These are phyloP conservation scores for Varanus komodoensis DNA, from an alignment of 2,113 vertebrate genomes.

Conservation along the genomic window DNA sequence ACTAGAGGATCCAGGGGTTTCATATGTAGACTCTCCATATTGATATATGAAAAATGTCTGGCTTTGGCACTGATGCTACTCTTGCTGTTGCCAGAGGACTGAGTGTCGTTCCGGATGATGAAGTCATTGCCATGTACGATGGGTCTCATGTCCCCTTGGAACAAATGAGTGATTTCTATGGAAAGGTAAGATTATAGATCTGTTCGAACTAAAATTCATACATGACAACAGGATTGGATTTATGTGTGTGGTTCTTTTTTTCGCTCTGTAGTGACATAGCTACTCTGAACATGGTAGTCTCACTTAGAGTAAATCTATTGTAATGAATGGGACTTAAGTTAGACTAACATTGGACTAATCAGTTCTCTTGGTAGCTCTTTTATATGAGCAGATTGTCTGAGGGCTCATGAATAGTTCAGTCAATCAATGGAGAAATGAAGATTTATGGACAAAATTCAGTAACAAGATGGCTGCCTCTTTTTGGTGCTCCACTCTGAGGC, in stretches of 20 bases:
- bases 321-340: no score
- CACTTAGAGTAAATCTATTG: no score
- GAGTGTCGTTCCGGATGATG: constrained; percentile 90
- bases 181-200: constrained; percentile 84
- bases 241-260: not conserved
- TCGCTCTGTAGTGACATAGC: not conserved
- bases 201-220: not conserved
- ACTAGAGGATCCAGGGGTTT: not conserved
- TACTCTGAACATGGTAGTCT: not conserved
- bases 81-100: constrained; percentile 85
- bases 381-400: not conserved
- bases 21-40: not conserved
- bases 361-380: not conserved
- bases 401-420: not conserved
- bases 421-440: not conserved
- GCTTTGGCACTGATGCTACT: not conserved
- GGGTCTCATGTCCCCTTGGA: constrained; percentile 94
- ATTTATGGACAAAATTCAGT: not conserved
- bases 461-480: not conserved
- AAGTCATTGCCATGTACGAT: constrained; percentile 98
- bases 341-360: no score
- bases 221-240: not conserved
- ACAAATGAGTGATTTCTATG: constrained; percentile 98
- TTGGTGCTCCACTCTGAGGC: not conserved
- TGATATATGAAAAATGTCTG: not conserved